These are phyloP conservation scores for Boulengeromyrus knoepffleri DNA, from an alignment of 2,113 vertebrate species.

Conservation along the genomic window DNA sequence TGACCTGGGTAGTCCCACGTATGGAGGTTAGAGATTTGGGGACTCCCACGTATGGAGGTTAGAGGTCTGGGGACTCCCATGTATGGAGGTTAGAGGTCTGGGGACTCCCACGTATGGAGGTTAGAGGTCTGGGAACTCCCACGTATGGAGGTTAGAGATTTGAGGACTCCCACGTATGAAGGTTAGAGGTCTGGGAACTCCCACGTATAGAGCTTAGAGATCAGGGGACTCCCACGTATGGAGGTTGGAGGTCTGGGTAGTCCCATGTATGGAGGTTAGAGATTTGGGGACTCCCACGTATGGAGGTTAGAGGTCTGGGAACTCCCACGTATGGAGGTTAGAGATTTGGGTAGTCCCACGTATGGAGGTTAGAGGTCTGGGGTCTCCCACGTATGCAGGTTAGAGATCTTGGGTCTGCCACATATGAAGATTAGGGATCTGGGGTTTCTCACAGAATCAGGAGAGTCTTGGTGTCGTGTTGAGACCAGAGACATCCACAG, in stretches of 20 bases:
- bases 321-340: neutral
- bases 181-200: no score
- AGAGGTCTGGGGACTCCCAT: neutral
- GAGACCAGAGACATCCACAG: neutral
- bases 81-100: no score
- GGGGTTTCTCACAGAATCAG: neutral
- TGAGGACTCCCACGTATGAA: no score
- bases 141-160: no score
- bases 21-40: neutral
- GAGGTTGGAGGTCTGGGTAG: no score
- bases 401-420: neutral
- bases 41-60: neutral
- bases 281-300: neutral
- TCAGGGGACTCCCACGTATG: no score
- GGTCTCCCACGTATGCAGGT: neutral
- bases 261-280: neutral
- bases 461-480: neutral
- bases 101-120: no score
- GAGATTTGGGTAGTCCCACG: neutral
- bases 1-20: no score
- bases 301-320: neutral
- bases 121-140: no score
- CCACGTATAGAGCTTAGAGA: no score
- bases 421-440: neutral
- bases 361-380: neutral